Evolutionary conservation across 2,888 invertebrate species (phyloP), one percentile per base, ranked within the genome.

Genomic region (Stenotaenia linearis): DNA sequence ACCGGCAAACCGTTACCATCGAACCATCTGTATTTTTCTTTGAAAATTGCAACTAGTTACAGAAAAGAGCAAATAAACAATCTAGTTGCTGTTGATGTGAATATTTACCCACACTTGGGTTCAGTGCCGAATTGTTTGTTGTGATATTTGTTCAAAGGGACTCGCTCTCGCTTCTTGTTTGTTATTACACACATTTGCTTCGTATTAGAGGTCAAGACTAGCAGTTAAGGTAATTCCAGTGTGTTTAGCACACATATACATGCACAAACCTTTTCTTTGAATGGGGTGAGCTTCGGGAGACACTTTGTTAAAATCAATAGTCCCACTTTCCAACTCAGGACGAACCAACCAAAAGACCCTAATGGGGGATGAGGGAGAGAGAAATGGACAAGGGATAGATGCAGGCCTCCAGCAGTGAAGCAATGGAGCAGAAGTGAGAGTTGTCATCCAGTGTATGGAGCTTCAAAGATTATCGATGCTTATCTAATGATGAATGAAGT

Each of bases 371-470:
- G 69, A 15, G 69, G 69, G 69, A 69, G 21, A 56, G 56, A 56
- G 69, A 28, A 69, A 69, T 69, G 69, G 69, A 28, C 28, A n/a
- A 69, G 69, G 69, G 69, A 28, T 69, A 28, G 25, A 28, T 28
- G 69, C n/a, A 15, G 69, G 69, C 23, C 69, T 69, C 69, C 69
- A 69, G 69, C 69, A 69, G 69, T 28, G 69, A 69, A 69, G 69
- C 69, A 69, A 69, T 69, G 69, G 69, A 69, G 69, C 69, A 69
- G 69, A 69, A 69, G 69, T 69, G 69, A 69, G 69, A 69, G 69
- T 69, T 69, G 69, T 69, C 69, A 69, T 69, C 15, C 25, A 69
- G 69, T 69, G 25, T 69, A 69, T 69, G 28, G 69, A 28, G 69
- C 69, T 69, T 69, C 25, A 69, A 25, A 69, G 69, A 69, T 69